Base-by-base conservation (phyloP, 2,888 invertebrate genomes). In the Cepaea hortensis region DNA sequence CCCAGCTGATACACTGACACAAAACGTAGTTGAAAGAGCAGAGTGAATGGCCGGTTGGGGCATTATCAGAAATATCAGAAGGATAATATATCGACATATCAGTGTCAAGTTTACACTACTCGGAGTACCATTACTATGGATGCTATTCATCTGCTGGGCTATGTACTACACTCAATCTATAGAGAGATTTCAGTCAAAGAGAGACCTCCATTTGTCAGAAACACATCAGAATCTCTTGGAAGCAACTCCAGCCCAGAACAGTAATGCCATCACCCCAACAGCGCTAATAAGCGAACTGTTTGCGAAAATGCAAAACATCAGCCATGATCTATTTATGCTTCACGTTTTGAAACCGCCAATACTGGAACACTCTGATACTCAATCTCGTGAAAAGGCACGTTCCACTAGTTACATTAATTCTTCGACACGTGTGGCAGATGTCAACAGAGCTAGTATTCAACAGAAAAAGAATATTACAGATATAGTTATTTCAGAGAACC, bases 101-200 rank as follows among this genome's bases (percentile, higher is more conserved):
- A 73, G 3, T 15, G 18, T 85, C 11, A 72, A 73, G 3, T n/a
- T 18, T 7, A 55, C 50, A 0, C 61, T 85, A 6, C 11, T 85
- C 0, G 55, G 61, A 3, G 85, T 85, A 18, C 81, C 85, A 18
- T 61, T 79, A 13, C 18, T 85, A 20, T 85, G 85, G 85, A 7
- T 85, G 23, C 11, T 81, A 15, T 23, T 81, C 48, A 73, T 85
- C 15, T 15, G 50, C 3, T 81, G 72, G 85, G 81, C 85, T 3
- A 18, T 85, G 35, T 81, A 85, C 85, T 68, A 81, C 50, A 65
- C 85, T 5, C 85, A 85, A 48, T 46, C 65, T 9, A 35, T 84
- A 20, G 20, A 76, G n/a, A 20, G 20, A 9, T 3, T 13, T 18
- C 76, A 68, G 84, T 84, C 62, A 35, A 23, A 23, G 20, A 15